Evolutionary conservation across 1,140 invertebrate species (phyloP).

Genomic region (Schmidtea mediterranea): DNA sequence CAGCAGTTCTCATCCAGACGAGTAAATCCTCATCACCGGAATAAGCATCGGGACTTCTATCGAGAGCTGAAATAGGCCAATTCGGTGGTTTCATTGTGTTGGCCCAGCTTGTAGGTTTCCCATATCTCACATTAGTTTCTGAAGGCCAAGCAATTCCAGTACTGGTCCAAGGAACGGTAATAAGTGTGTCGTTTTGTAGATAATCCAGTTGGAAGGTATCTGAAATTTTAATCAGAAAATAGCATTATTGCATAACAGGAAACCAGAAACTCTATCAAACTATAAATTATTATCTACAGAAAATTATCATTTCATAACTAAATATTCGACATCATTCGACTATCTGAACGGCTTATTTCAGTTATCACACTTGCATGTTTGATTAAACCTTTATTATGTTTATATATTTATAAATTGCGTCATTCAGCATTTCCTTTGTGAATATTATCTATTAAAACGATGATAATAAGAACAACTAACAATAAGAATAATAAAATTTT

Average conservation of each 20-base stretch:
- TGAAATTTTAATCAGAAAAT: not conserved
- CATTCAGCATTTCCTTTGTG: too few relatives aligned
- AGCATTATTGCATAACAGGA: not conserved
- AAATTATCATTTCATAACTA: not conserved
- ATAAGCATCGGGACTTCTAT: not conserved
- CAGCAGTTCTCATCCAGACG: conserved; percentile 82
- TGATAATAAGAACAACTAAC: too few relatives aligned
- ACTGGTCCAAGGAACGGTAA: conserved; percentile 5
- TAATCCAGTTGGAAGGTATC: not conserved
- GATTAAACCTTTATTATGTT: not conserved
- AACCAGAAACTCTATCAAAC: too few relatives aligned
- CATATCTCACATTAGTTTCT: conserved; percentile 1
- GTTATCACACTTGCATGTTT: not conserved
- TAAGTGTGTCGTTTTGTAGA: not conserved
- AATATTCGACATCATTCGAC: too few relatives aligned
- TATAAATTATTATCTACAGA: not conserved
- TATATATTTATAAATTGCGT: too few relatives aligned
- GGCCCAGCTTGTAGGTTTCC: not conserved
- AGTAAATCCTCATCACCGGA: conserved; percentile 52
- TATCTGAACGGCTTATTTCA: not conserved
- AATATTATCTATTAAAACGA: too few relatives aligned
- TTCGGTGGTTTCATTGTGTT: not conserved
- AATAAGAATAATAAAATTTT: too few relatives aligned
- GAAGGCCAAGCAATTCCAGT: not conserved
- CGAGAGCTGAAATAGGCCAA: not conserved